Percentiles rank a stretch among this genome's conserved stretches.
phyloP scores from a whole-genome alignment of 2,113 vertebrate genomes.

The Melanocharis versteri region DNA sequence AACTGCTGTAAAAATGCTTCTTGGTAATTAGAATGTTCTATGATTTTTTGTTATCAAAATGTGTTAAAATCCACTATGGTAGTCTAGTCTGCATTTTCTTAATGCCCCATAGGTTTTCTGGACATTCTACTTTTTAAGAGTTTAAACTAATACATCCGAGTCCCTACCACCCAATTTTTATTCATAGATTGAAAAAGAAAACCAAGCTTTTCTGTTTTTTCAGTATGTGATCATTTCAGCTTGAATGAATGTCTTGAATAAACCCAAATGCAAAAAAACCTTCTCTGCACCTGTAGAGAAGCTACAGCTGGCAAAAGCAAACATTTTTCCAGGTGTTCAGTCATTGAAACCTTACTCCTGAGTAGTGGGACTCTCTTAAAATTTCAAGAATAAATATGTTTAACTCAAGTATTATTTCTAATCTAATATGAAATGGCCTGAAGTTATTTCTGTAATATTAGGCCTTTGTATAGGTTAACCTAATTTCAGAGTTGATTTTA shows the following conservation, averaged over 20 bases:
- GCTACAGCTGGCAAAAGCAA: conserved; percentile 39
- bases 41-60: neutral
- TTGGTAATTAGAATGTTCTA: neutral
- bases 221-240: neutral
- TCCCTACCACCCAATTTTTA: neutral
- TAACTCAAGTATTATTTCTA: neutral
- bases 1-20: neutral
- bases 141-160: neutral
- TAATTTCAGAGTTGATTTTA: neutral
- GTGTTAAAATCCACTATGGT: neutral
- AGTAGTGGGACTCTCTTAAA: neutral
- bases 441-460: conserved; percentile 4
- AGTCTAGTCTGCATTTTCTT: neutral
- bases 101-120: neutral
- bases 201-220: neutral
- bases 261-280: neutral
- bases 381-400: neutral
- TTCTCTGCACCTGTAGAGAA: conserved; percentile 32
- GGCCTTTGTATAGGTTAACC: neutral
- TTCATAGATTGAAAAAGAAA: neutral
- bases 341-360: neutral
- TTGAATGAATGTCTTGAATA: neutral
- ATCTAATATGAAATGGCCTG: neutral
- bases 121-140: neutral
- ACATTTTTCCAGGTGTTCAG: conserved; percentile 46